Evolutionary conservation across 2,797 vertebrate species (phyloP).

Genomic region (Dryobates pubescens): DNA sequence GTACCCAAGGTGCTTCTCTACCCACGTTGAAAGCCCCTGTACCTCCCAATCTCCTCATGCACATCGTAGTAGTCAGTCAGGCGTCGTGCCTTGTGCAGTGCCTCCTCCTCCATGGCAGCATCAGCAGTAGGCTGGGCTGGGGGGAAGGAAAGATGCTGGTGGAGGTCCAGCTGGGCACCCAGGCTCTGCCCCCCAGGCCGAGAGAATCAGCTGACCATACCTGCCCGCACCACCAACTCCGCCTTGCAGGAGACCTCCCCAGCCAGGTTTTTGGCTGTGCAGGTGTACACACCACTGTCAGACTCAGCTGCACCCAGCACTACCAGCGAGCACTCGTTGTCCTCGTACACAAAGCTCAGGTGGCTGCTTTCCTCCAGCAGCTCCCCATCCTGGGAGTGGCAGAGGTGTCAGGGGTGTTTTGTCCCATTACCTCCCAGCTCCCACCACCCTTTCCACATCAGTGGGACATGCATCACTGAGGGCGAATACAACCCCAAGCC

Average conservation of each 20-base stretch:
- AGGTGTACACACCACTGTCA: slow-evolving; percentile 94
- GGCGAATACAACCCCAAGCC: background rate
- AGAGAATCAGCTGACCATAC: slow-evolving; percentile 65
- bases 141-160: background rate
- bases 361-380: slow-evolving; percentile 93
- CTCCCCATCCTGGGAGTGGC: slow-evolving; percentile 83
- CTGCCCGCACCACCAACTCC: slow-evolving; percentile 88
- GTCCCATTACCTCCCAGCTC: background rate
- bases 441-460: background rate
- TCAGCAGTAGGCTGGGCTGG: slow-evolving; percentile 77
- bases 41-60: slow-evolving; percentile 95
- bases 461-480: background rate
- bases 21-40: accelerated
- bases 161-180: background rate
- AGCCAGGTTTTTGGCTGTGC: slow-evolving; percentile 90
- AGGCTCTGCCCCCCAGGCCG: background rate
- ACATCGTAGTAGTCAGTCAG: slow-evolving; percentile 92
- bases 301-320: slow-evolving; percentile 85
- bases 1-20: accelerated
- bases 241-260: slow-evolving; percentile 97
- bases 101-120: slow-evolving; percentile 83
- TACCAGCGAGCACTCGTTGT: slow-evolving; percentile 94
- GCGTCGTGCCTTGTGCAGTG: slow-evolving; percentile 80
- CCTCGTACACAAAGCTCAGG: slow-evolving; percentile 94
- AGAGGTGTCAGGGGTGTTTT: background rate